These are phyloP conservation scores for Pantherophis vulpinus DNA, from an alignment of 2,797 vertebrate genomes.

Conservation along the genomic window DNA sequence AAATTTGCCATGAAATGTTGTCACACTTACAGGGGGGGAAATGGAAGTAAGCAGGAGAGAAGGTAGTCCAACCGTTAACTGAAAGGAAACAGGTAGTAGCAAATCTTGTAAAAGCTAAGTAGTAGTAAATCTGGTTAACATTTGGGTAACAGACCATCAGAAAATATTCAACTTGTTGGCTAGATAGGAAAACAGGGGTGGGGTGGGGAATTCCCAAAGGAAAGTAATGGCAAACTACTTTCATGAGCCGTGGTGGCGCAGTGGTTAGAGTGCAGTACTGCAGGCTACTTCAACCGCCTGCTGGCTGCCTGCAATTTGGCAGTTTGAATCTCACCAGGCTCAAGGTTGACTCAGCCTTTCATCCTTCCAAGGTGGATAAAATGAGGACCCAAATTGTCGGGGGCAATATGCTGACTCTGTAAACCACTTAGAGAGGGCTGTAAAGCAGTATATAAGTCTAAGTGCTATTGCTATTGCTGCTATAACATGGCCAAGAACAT, in stretches of 20 bases:
- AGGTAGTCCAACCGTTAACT: not conserved
- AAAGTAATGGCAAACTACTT: not conserved
- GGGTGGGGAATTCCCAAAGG: not conserved
- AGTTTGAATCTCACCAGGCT: too few relatives aligned
- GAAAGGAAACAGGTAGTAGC: not conserved
- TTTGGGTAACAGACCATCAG: not conserved
- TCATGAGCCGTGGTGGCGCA: not conserved
- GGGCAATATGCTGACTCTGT: too few relatives aligned
- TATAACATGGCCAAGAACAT: not conserved
- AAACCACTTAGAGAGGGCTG: too few relatives aligned
- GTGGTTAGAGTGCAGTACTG: too few relatives aligned
- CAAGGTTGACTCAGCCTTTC: too few relatives aligned
- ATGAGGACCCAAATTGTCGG: too few relatives aligned
- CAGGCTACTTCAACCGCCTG: too few relatives aligned
- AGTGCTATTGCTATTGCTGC: too few relatives aligned
- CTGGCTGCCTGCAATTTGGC: too few relatives aligned
- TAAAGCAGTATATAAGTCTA: too few relatives aligned
- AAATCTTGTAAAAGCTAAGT: not conserved
- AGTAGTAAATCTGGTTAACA: not conserved
- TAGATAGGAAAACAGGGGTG: not conserved
- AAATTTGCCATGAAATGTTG: not conserved
- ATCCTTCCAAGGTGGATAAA: too few relatives aligned
- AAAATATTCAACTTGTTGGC: not conserved
- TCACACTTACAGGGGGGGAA: not conserved
- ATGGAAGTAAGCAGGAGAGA: not conserved